These are phyloP conservation scores for Pseudococcus viburni DNA, from an alignment of 2,888 invertebrate species.

Conservation along the genomic window DNA sequence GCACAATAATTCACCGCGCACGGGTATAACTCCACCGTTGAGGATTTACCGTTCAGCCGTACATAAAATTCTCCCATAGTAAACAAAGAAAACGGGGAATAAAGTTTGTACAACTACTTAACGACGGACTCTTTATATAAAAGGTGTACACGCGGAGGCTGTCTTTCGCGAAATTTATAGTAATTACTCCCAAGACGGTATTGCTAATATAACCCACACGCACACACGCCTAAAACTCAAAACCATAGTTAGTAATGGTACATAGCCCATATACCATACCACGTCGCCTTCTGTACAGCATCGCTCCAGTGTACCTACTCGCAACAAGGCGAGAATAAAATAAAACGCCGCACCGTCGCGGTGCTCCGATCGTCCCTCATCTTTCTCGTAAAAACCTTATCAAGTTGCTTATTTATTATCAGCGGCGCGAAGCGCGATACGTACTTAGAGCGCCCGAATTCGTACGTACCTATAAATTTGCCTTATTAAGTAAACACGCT, in stretches of 20 bases:
- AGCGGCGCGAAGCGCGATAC: not conserved
- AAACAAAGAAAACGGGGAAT: constrained; percentile 47
- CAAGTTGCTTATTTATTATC: constrained; percentile 56
- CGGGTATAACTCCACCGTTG: constrained; percentile 29
- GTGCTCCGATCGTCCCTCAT: constrained; percentile 9
- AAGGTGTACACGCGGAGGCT: constrained; percentile 49
- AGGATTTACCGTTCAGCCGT: constrained; percentile 50
- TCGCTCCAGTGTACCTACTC: not conserved
- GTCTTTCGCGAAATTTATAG: constrained; percentile 63
- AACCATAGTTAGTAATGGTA: not conserved
- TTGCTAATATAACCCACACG: constrained; percentile 31
- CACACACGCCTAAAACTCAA: not conserved
- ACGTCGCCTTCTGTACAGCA: not conserved
- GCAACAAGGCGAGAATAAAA: not conserved
- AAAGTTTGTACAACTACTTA: constrained; percentile 58
- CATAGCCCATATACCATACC: not conserved
- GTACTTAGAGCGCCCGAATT: not conserved
- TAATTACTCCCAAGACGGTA: constrained; percentile 62
- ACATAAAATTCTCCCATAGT: constrained; percentile 55
- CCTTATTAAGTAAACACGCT: constrained; percentile 40
- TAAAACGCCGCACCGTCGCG: not conserved
- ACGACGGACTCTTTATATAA: constrained; percentile 55
- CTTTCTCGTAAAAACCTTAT: constrained; percentile 38
- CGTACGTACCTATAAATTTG: constrained; percentile 30
- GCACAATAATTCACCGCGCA: constrained; percentile 42